phyloP scores from a whole-genome alignment of 2,888 invertebrate genomes.

The Tachina fera region DNA sequence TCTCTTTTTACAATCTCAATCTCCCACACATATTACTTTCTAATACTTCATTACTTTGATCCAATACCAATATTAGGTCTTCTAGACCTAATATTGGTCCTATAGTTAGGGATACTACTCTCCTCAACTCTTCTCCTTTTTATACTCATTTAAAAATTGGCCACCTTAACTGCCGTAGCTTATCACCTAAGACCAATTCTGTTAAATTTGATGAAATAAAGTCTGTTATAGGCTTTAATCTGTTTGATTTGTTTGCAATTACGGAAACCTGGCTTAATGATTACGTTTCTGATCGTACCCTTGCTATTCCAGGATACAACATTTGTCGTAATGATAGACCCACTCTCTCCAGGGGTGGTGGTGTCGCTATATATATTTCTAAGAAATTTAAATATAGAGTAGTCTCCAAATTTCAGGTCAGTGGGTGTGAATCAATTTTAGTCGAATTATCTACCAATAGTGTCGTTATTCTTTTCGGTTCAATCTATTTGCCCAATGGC shows the following conservation, averaged over 20 bases:
- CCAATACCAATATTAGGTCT: too few relatives aligned
- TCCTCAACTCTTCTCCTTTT: neutral
- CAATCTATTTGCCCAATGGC: too few relatives aligned
- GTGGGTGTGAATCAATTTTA: neutral
- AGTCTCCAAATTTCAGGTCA: neutral
- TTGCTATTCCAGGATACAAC: neutral
- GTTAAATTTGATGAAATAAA: slow-evolving; percentile 1
- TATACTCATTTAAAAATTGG: neutral
- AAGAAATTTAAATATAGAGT: neutral
- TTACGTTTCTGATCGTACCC: neutral
- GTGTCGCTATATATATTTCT: too few relatives aligned
- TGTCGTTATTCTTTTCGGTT: neutral
- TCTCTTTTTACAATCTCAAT: too few relatives aligned
- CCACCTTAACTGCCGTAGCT: neutral
- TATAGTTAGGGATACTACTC: neutral
- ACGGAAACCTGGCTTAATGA: slow-evolving; percentile 10
- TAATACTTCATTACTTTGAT: too few relatives aligned
- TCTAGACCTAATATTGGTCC: neutral
- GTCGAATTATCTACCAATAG: neutral
- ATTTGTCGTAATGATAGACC: too few relatives aligned
- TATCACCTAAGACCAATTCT: neutral
- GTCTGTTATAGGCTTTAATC: neutral
- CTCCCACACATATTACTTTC: too few relatives aligned
- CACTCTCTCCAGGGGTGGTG: too few relatives aligned
- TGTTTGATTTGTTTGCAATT: slow-evolving; percentile 5